A percentile compares a stretch with the other conserved stretches of the same genome.
Conservation (phyloP, 2,888 invertebrate genomes). For the Hetaerina titia region DNA sequence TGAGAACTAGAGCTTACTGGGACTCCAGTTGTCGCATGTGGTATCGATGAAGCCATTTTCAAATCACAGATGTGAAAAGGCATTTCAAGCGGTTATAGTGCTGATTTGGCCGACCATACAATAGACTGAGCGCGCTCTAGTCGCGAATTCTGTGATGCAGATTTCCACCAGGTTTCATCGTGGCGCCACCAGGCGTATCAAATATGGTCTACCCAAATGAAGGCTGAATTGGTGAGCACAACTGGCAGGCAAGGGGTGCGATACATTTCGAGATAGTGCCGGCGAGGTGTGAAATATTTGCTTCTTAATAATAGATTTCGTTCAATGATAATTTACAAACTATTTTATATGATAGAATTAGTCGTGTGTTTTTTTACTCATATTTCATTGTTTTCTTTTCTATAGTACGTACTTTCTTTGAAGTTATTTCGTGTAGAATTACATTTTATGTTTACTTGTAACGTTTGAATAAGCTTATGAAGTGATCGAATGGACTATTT, state of each 20-base stretch:
- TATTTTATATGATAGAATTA: neutral
- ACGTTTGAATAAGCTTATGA: neutral
- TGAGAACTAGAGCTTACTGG: no score
- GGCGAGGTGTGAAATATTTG: neutral
- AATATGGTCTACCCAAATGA: slow-evolving; percentile 3
- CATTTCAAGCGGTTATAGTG: no score
- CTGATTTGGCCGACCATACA: no score
- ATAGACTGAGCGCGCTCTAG: no score
- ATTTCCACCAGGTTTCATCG: neutral
- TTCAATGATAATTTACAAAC: neutral
- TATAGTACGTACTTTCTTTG: neutral
- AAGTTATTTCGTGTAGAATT: neutral
- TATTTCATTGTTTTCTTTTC: neutral
- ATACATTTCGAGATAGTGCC: neutral
- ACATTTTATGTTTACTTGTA: neutral
- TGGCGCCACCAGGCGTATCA: neutral
- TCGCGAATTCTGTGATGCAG: no score
- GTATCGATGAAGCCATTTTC: no score
- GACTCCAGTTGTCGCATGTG: no score
- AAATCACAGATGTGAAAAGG: no score
- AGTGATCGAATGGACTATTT: neutral
- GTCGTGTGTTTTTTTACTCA: neutral
- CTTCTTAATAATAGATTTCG: neutral
- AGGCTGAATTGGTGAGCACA: neutral
- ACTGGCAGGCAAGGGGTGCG: neutral